Conservation (phyloP, 2,888 invertebrate genomes). For the Aspidapion aeneum region DNA sequence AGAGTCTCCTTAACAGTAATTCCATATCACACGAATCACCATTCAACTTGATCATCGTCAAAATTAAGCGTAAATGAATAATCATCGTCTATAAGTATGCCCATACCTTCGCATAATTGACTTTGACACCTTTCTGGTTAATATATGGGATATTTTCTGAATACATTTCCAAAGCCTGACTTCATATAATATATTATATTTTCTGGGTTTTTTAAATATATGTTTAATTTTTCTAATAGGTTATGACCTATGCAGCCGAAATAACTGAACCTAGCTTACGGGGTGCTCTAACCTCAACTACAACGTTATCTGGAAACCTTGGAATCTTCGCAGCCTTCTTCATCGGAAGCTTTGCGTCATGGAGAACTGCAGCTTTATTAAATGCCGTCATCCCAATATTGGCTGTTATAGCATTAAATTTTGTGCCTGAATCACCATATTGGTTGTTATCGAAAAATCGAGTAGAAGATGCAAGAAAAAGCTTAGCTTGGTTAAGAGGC, state of each 20-base stretch:
- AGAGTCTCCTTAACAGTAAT: no score
- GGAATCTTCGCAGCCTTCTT: conserved; percentile 77
- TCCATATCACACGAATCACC: no score
- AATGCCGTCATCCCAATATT: conserved; percentile 61
- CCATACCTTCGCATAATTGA: no score
- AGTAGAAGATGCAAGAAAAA: conserved; percentile 60
- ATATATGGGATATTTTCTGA: no score
- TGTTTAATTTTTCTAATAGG: no score
- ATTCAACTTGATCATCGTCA: no score
- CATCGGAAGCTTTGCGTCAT: conserved; percentile 66
- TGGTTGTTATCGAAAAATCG: conserved; percentile 70
- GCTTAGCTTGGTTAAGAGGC: conserved; percentile 75
- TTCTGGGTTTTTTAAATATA: no score
- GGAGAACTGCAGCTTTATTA: conserved; percentile 67
- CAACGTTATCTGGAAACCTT: conserved; percentile 68
- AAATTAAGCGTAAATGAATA: no score
- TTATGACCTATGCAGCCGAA: conserved; percentile 79
- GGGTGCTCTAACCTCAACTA: conserved; percentile 68
- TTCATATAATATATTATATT: no score
- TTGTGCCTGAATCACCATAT: conserved; percentile 77
- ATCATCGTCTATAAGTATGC: no score
- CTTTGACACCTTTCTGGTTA: no score
- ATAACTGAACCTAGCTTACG: conserved; percentile 75
- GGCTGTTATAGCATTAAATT: conserved; percentile 60
- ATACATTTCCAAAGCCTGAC: no score